Evolutionary conservation across 2,888 invertebrate genomes (phyloP).

Genomic region (Tinea semifulvella): DNA sequence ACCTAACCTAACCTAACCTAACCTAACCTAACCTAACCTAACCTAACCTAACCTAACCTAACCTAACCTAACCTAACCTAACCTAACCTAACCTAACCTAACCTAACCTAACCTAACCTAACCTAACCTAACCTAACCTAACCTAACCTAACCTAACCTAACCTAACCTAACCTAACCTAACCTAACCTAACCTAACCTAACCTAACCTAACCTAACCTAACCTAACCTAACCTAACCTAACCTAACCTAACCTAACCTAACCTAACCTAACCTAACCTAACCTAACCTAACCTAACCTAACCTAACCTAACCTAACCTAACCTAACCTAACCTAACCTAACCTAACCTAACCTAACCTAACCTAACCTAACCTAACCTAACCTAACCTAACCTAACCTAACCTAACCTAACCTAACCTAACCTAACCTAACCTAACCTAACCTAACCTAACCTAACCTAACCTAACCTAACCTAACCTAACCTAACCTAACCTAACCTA

Average conservation of each 20-base stretch:
- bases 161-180: slow-evolving; percentile 21
- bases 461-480: slow-evolving; percentile 22
- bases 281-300: slow-evolving; percentile 20
- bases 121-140: slow-evolving; percentile 20
- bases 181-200: slow-evolving; percentile 25
- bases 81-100: slow-evolving; percentile 23
- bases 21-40: slow-evolving; percentile 25
- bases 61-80: slow-evolving; percentile 23
- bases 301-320: slow-evolving; percentile 22
- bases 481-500: slow-evolving; percentile 21
- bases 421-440: slow-evolving; percentile 20
- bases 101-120: slow-evolving; percentile 20
- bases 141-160: slow-evolving; percentile 22
- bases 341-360: slow-evolving; percentile 25
- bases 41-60: slow-evolving; percentile 24
- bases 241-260: slow-evolving; percentile 23
- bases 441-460: slow-evolving; percentile 20
- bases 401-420: slow-evolving; percentile 23
- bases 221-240: slow-evolving; percentile 23
- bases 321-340: slow-evolving; percentile 21
- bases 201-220: slow-evolving; percentile 24
- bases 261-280: slow-evolving; percentile 20
- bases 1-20: slow-evolving; percentile 21
- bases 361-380: slow-evolving; percentile 24
- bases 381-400: slow-evolving; percentile 23